Evolutionary conservation across 2,888 invertebrate species (phyloP).

Genomic region (Coecobrya sp.): DNA sequence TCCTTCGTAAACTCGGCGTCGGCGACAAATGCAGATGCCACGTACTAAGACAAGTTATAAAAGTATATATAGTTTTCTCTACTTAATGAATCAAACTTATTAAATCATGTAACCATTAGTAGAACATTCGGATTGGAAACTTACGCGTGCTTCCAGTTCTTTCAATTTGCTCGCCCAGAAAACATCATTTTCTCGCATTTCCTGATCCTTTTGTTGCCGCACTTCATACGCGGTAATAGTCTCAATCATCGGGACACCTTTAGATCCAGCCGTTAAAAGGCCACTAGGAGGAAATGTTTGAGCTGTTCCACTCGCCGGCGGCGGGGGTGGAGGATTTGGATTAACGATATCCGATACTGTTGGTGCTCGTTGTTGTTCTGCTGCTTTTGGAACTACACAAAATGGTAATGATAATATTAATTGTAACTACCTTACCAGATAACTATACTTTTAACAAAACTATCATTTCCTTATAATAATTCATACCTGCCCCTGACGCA

Average conservation of each 20-base stretch:
- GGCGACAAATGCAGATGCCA: slow-evolving; percentile 85
- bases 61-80: too few relatives aligned
- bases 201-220: slow-evolving; percentile 84
- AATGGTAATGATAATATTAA: slow-evolving; percentile 1
- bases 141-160: slow-evolving; percentile 85
- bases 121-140: too few relatives aligned
- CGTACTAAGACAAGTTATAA: slow-evolving; percentile 81
- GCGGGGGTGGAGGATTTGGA: slow-evolving; percentile 66
- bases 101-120: too few relatives aligned
- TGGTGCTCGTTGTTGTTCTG: slow-evolving; percentile 66
- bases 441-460: too few relatives aligned
- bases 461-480: not conserved
- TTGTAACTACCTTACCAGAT: too few relatives aligned
- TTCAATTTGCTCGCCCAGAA: slow-evolving; percentile 84
- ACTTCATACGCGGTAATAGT: slow-evolving; percentile 85
- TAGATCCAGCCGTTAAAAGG: slow-evolving; percentile 75
- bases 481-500: slow-evolving; percentile 42
- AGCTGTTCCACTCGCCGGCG: slow-evolving; percentile 29
- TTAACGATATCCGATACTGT: slow-evolving; percentile 76
- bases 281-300: slow-evolving; percentile 74
- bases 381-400: slow-evolving; percentile 44
- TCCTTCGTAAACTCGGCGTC: slow-evolving; percentile 85
- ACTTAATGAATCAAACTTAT: too few relatives aligned
- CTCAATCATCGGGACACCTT: slow-evolving; percentile 83
- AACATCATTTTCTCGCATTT: slow-evolving; percentile 84